Evolutionary conservation across 2,113 vertebrate genomes (phyloP), one percentile per base, ranked within the genome.

Genomic region (Phalacrocorax pelagicus): DNA sequence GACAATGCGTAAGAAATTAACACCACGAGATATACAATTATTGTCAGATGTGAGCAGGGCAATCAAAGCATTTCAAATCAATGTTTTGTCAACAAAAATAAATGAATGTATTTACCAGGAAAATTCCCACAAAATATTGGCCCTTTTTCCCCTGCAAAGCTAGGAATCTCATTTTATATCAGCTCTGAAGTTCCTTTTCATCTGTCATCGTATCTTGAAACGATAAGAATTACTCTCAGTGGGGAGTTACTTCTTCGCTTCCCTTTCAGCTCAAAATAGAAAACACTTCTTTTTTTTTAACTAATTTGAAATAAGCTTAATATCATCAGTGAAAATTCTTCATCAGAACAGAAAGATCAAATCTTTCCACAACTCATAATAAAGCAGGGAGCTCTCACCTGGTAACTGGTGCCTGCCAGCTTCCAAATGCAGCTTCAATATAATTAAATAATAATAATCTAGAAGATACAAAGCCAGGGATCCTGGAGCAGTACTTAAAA

Each of bases 161-260:
- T 67, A 36, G 7, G 93, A 96, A 94, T 91, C 94, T 96, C 94
- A 84, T 94, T 96, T 96, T 88, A 81, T 75, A 92, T 92, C 82
- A 90, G 51, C 93, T 92, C 95, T 94, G 93, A 96, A 95, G 93
- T 93, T 96, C 82, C 89, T 96, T 97, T 97, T 96, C 83, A 97
- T 97, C 96, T 97, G 95, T 97, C 96, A 95, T 57, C 79, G 1
- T 29, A 88, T 86, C 94, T 95, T 57, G 90, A 92, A 95, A 95
- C 3, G 90, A 83, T 90, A 95, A 95, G 96, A 94, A 96, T 97
- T 96, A 93, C 87, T 94, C 94, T 94, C 96, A 92, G 96, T 96
- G 78, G 94, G 93, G 92, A 95, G 92, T 94, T 96, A 90, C 65
- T 96, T 94, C 90, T 96, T 86, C 0, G 0, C 71, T 95, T 95